Evolutionary conservation across 2,888 invertebrate species (phyloP).

Genomic region (Gryllus longicercus): DNA sequence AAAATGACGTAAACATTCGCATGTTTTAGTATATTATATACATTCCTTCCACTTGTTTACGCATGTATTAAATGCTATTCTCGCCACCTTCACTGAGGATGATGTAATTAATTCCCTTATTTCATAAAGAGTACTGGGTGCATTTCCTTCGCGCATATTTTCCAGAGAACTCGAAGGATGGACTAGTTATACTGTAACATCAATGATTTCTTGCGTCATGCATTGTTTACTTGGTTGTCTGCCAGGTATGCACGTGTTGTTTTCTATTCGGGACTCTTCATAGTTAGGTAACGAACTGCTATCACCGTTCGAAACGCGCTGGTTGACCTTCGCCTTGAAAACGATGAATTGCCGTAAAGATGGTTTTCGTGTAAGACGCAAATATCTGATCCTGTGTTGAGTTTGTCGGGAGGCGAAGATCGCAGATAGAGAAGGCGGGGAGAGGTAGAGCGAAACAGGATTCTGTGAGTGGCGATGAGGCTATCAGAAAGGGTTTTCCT

Average conservation of each 20-base stretch:
- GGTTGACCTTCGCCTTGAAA: background rate
- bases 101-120: background rate
- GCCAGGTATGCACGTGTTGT: slow-evolving; percentile 1
- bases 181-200: background rate
- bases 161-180: background rate
- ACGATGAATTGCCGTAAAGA: too few species aligned
- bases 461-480: too few species aligned
- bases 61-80: background rate
- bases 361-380: too few species aligned
- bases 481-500: too few species aligned
- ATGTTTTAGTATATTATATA: too few species aligned
- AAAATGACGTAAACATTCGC: too few species aligned
- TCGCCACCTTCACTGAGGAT: background rate
- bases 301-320: slow-evolving; percentile 4
- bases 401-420: too few species aligned
- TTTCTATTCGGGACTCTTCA: slow-evolving; percentile 8
- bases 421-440: too few species aligned
- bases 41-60: background rate
- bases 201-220: slow-evolving; percentile 1
- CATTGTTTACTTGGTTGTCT: background rate
- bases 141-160: background rate
- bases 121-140: background rate
- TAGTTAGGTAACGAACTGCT: slow-evolving; percentile 4
- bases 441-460: too few species aligned
- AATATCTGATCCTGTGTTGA: too few species aligned